Percentiles rank a stretch among this genome's conserved stretches.
Evolutionary conservation across 2,113 vertebrate species (phyloP).

Genomic region (Cromileptes altivelis): DNA sequence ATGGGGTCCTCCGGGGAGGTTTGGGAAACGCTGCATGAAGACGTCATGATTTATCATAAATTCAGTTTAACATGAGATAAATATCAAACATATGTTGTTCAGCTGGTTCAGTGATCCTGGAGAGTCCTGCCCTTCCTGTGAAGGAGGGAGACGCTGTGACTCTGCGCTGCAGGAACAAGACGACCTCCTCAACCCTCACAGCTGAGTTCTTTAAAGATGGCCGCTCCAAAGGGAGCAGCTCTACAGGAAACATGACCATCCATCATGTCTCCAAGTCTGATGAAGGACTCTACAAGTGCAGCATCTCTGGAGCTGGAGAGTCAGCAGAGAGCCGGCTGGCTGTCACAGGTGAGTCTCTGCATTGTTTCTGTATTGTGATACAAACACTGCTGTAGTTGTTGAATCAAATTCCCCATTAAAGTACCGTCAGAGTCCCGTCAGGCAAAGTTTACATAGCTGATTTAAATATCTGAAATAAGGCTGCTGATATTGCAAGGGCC

Average conservation of each 20-base stretch:
- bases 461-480: no score
- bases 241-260: no score
- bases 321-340: conserved; percentile 22
- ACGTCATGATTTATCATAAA: not conserved
- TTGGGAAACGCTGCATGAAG: no score
- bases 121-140: conserved; percentile 9
- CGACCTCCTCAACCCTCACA: not conserved
- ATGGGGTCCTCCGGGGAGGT: no score
- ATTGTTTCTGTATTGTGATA: no score
- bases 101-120: conserved; percentile 41
- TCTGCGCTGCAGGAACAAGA: no score
- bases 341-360: conserved; percentile 35
- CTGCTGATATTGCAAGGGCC: no score
- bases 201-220: conserved; percentile 4
- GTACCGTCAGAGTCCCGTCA: no score
- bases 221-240: fast-evolving
- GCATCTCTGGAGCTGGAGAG: fast-evolving
- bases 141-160: conserved; percentile 3
- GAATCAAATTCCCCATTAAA: no score
- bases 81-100: not conserved
- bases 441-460: no score
- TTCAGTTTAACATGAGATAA: not conserved
- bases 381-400: no score
- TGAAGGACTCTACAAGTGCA: conserved; percentile 38
- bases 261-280: no score